Conservation (phyloP, 2,113 vertebrate species). For the Nerophis ophidion region DNA sequence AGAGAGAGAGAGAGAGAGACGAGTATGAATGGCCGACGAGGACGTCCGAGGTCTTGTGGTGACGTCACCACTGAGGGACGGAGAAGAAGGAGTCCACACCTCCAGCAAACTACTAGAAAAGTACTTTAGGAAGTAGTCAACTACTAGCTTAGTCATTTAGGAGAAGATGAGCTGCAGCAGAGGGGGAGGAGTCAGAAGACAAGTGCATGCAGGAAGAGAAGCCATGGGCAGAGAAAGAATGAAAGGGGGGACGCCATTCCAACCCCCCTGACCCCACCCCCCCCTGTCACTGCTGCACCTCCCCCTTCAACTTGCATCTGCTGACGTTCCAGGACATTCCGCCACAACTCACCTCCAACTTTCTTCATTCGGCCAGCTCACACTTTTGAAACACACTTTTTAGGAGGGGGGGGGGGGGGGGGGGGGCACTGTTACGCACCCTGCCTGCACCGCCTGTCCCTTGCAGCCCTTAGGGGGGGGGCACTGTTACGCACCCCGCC, state of each 20-base stretch:
- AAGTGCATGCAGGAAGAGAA: constrained; percentile 59
- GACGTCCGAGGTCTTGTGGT: too few species aligned
- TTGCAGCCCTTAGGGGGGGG: too few species aligned
- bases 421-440: too few species aligned
- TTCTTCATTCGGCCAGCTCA: constrained; percentile 52
- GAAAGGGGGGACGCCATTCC: constrained; percentile 61
- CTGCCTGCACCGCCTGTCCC: constrained; percentile 2
- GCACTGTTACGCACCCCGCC: too few species aligned
- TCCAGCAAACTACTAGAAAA: constrained; percentile 3
- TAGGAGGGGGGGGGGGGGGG: not conserved
- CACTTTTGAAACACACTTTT: constrained; percentile 17
- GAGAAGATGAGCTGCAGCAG: constrained; percentile 12
- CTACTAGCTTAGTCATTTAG: too few species aligned
- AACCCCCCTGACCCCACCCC: constrained; percentile 32
- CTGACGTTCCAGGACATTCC: constrained; percentile 49
- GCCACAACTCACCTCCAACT: constrained; percentile 51
- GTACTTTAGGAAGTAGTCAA: constrained; percentile 1
- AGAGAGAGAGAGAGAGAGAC: constrained; percentile 8
- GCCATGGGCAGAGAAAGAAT: constrained; percentile 27
- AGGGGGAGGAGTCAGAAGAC: constrained; percentile 18
- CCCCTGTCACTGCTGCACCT: not conserved
- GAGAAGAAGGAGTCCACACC: not conserved
- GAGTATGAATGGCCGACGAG: not conserved
- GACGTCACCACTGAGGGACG: not conserved
- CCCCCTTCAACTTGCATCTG: constrained; percentile 35